These are phyloP conservation scores for Cantharis flavilabris DNA, from an alignment of 2,888 invertebrate genomes.

Conservation along the genomic window DNA sequence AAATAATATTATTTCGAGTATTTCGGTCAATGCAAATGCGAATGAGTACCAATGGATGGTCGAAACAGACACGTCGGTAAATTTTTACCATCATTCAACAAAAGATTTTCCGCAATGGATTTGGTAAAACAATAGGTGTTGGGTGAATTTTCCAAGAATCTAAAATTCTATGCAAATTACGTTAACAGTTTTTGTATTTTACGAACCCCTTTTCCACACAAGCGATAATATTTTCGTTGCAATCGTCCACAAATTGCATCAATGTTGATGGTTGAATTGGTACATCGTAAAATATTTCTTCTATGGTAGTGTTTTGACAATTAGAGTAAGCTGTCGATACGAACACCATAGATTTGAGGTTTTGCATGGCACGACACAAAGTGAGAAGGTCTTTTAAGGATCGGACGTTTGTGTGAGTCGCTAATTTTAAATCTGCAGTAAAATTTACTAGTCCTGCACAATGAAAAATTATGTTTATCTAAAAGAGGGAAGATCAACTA, in stretches of 20 bases:
- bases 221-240: not conserved
- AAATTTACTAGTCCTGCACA: slow-evolving; percentile 43
- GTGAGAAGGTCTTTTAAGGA: slow-evolving; percentile 39
- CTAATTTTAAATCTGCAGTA: slow-evolving; percentile 38
- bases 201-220: not conserved
- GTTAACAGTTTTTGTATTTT: not conserved
- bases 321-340: slow-evolving; percentile 53
- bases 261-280: slow-evolving; percentile 52
- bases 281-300: slow-evolving; percentile 54
- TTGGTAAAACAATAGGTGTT: slow-evolving; percentile 73
- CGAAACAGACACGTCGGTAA: slow-evolving; percentile 66
- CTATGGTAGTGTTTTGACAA: slow-evolving; percentile 46
- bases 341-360: slow-evolving; percentile 45
- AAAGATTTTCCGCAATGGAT: slow-evolving; percentile 64
- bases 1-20: slow-evolving; percentile 16
- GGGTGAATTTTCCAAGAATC: slow-evolving; percentile 58
- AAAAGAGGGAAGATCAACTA: not conserved
- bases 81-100: slow-evolving; percentile 58
- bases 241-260: slow-evolving; percentile 46
- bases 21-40: too few species aligned
- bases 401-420: slow-evolving; percentile 40
- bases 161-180: slow-evolving; percentile 28
- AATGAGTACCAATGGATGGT: slow-evolving; percentile 62
- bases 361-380: slow-evolving; percentile 20
- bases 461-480: not conserved